Conservation (phyloP, 2,888 invertebrate species). For the Thecocarcelia acutangulata region DNA sequence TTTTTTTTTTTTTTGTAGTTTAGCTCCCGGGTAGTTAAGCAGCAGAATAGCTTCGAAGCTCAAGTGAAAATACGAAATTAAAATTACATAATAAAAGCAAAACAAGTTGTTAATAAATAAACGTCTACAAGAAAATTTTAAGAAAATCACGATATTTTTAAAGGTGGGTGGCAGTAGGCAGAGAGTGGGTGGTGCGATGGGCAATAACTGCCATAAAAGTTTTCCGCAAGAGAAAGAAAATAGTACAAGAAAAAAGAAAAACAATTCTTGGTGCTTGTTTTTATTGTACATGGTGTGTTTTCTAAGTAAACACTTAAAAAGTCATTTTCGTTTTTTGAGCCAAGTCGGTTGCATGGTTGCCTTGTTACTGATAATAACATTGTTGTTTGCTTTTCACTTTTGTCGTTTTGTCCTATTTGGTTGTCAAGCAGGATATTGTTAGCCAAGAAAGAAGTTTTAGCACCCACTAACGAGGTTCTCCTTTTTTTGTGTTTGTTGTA, state of each 20-base stretch:
- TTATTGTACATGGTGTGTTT: constrained; percentile 19
- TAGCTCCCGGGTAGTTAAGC: background rate
- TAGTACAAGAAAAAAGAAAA: no score
- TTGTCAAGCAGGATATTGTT: constrained; percentile 13
- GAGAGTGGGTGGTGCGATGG: background rate
- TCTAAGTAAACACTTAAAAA: constrained; percentile 64
- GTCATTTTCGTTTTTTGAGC: constrained; percentile 42
- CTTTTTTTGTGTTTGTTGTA: background rate
- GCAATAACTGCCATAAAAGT: constrained; percentile 6
- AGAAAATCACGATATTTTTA: constrained; percentile 10
- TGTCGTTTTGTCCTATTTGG: background rate
- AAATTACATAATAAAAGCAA: background rate
- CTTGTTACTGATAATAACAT: no score
- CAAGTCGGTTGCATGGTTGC: background rate
- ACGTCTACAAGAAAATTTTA: constrained; percentile 6
- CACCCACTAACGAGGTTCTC: constrained; percentile 30
- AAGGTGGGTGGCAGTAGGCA: no score
- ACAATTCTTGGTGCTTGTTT: constrained; percentile 12
- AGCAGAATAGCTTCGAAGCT: background rate
- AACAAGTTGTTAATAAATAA: constrained; percentile 41
- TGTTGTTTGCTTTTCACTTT: background rate
- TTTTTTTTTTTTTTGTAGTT: constrained; percentile 20
- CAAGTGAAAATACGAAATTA: background rate
- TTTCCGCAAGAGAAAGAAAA: background rate
- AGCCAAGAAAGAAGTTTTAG: constrained; percentile 5